Evolutionary conservation across 2,113 vertebrate genomes (phyloP), one percentile per base, ranked within the genome.

Genomic region (Puma concolor): DNA sequence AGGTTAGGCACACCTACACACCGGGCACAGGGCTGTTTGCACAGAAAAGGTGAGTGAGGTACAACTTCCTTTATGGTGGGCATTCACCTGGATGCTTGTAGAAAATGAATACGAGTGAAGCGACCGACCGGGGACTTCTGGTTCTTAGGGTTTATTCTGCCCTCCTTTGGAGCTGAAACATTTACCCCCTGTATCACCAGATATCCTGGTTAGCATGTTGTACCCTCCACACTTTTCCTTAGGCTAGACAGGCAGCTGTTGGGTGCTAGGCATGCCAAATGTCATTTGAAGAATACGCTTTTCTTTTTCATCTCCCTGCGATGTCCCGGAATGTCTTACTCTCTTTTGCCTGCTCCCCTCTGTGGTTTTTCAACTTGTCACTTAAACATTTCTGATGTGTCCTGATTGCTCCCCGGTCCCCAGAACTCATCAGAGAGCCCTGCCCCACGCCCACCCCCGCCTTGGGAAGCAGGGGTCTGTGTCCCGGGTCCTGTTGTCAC

Each of bases 401-500:
- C n/a, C 57, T 27, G 2, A 29, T 83, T 33, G 63, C 83, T 88
- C 11, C 81, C 25, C 0, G 57, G 44, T 33, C 29, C 76, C 88
- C 17, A n/a, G 63, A 52, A 79, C 48, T 64, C 89, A 27, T 48
- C 67, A 0, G 0, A 6, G 13, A 88, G n/a, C 12, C 33, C 79
- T 11, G 3, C 66, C 50, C 60, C 2, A 11, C 27, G 1, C 4
- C 2, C 3, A 11, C 88, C 60, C 76, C 3, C 3, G 9, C 94
- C 52, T 80, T 9, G 57, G 57, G 57, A 60, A 36, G 69, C 13
- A 2, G 63, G 88, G 41, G 63, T 48, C 67, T 4, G 0, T 79
- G 60, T 6, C 4, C 10, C n/a, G 11, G 12, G 79, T 10, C 92
- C 94, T 41, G 80, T 96, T 92, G 79, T 88, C 97, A 95, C 97